Conservation (phyloP, 2,113 vertebrate genomes). For the Paradoxurus hermaphroditus region DNA sequence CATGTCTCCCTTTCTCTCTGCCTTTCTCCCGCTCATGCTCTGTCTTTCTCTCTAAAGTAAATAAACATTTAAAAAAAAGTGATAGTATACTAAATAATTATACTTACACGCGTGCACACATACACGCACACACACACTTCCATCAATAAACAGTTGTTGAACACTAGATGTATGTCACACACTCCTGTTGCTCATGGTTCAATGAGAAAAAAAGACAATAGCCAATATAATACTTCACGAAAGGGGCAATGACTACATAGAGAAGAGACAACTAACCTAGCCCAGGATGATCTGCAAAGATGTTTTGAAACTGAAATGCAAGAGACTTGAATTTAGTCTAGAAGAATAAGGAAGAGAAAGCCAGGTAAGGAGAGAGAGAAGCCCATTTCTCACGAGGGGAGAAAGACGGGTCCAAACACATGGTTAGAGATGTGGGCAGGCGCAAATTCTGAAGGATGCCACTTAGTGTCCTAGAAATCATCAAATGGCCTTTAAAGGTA, state of each 20-base stretch:
- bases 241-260: not conserved
- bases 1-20: too few species aligned
- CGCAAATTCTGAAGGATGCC: not conserved
- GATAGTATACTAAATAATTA: not conserved
- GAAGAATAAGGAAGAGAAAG: not conserved
- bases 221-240: not conserved
- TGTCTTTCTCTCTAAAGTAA: too few species aligned
- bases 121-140: not conserved
- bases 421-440: not conserved
- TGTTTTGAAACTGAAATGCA: conserved; percentile 6
- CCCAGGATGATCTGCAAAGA: not conserved
- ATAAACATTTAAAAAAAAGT: too few species aligned
- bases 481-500: not conserved
- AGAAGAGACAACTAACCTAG: not conserved
- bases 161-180: not conserved
- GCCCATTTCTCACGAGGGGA: not conserved
- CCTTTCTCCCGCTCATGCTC: too few species aligned
- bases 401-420: not conserved
- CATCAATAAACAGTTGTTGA: not conserved
- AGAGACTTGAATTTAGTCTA: not conserved
- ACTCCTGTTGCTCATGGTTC: not conserved
- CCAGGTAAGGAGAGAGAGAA: not conserved
- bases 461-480: not conserved
- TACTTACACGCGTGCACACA: too few species aligned
- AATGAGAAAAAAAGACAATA: not conserved